A percentile compares a stretch with the other conserved stretches of the same genome.
phyloP scores from a whole-genome alignment of 2,797 vertebrate species.

The Botia almorhae region DNA sequence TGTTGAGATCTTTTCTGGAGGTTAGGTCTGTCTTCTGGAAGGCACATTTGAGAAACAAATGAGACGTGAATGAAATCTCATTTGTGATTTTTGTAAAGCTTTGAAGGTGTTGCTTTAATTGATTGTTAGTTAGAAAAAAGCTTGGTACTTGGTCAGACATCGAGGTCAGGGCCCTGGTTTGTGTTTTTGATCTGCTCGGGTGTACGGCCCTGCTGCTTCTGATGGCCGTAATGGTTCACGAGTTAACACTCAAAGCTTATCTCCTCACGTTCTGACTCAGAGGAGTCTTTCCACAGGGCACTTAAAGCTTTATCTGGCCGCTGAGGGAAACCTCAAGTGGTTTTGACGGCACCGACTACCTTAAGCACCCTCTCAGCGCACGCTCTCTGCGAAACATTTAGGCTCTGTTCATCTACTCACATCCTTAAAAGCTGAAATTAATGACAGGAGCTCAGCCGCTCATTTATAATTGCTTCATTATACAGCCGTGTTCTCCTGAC shows the following conservation, averaged over 20 bases:
- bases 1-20: no score
- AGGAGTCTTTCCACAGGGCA: constrained; percentile 46
- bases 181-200: constrained; percentile 26
- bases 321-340: constrained; percentile 54
- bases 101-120: constrained; percentile 4
- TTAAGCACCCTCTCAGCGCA: constrained; percentile 67
- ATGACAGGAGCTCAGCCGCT: constrained; percentile 89
- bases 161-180: constrained; percentile 38
- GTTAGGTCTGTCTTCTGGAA: no score
- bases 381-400: constrained; percentile 69
- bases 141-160: not conserved
- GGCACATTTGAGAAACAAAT: not conserved
- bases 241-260: constrained; percentile 42
- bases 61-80: not conserved
- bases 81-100: not conserved
- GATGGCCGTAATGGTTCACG: constrained; percentile 32
- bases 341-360: constrained; percentile 49
- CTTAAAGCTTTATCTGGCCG: constrained; percentile 45
- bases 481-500: constrained; percentile 87
- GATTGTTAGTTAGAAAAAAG: not conserved
- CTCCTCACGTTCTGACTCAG: not conserved
- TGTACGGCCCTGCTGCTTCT: constrained; percentile 62
- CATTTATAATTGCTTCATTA: constrained; percentile 98
- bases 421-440: constrained; percentile 93
- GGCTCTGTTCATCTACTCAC: constrained; percentile 77